Conservation (phyloP, 2,797 vertebrate genomes). For the Tokudaia muenninki region DNA sequence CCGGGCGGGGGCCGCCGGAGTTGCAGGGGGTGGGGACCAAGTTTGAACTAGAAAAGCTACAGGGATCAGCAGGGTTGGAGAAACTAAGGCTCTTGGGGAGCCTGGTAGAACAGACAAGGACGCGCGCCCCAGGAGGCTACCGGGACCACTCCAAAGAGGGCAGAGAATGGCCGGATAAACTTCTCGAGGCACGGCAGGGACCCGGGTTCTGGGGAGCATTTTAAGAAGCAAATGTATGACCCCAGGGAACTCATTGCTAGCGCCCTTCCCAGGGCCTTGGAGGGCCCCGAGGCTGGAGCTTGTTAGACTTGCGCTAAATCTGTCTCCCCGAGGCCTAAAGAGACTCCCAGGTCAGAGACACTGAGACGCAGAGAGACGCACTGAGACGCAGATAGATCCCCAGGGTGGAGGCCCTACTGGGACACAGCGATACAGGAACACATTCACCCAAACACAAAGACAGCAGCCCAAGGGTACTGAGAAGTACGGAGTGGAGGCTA, state of each 20-base stretch:
- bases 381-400: background rate
- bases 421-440: background rate
- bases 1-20: background rate
- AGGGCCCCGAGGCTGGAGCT: conserved; percentile 30
- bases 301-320: background rate
- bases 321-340: conserved; percentile 47
- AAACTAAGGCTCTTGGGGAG: conserved; percentile 53
- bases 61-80: background rate
- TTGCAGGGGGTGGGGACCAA: conserved; percentile 58
- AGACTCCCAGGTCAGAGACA: background rate
- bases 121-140: background rate
- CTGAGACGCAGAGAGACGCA: background rate
- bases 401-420: background rate
- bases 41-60: conserved; percentile 64
- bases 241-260: conserved; percentile 8
- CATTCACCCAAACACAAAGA: background rate
- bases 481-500: background rate
- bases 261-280: background rate
- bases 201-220: background rate
- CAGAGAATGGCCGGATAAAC: background rate
- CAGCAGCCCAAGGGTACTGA: background rate
- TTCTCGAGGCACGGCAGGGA: background rate
- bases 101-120: background rate
- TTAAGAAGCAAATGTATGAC: conserved; percentile 16
- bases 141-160: background rate